phyloP scores from a whole-genome alignment of 2,797 vertebrate species.

The Mus caroli region DNA sequence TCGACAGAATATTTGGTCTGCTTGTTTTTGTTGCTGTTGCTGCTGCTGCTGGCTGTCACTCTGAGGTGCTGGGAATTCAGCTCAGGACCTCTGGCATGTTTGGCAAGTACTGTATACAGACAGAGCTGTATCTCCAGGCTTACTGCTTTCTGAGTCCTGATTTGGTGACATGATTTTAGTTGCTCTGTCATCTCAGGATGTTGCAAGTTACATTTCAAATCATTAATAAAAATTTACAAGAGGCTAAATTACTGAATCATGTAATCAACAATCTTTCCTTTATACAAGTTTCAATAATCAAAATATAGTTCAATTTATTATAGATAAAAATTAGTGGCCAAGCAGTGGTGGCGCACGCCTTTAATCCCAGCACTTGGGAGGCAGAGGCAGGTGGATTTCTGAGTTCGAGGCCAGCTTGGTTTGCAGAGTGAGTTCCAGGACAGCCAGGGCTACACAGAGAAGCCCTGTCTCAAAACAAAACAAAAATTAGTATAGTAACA shows the following conservation, averaged over 20 bases:
- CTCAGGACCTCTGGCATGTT: neutral
- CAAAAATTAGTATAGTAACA: neutral
- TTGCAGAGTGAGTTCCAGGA: too few species aligned
- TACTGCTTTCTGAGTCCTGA: neutral
- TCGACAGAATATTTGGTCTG: neutral
- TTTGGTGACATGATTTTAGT: neutral
- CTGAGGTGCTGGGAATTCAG: neutral
- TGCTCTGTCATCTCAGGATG: neutral
- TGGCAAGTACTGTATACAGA: neutral
- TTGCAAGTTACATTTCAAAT: conserved; percentile 1
- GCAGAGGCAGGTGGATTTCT: too few species aligned
- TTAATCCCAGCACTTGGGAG: too few species aligned
- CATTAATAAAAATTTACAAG: conserved; percentile 38
- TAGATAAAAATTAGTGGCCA: neutral
- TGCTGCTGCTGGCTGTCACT: neutral
- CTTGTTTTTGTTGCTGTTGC: neutral
- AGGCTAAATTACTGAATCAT: neutral
- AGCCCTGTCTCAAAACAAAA: too few species aligned
- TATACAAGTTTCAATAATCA: neutral
- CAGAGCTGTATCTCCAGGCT: too few species aligned
- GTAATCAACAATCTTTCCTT: conserved; percentile 41
- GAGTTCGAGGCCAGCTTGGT: too few species aligned
- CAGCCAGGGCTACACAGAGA: too few species aligned
- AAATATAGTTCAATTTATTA: conserved; percentile 42
- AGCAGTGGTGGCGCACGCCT: too few species aligned